Conservation (phyloP, 2,888 invertebrate genomes). For the Helleia helle region DNA sequence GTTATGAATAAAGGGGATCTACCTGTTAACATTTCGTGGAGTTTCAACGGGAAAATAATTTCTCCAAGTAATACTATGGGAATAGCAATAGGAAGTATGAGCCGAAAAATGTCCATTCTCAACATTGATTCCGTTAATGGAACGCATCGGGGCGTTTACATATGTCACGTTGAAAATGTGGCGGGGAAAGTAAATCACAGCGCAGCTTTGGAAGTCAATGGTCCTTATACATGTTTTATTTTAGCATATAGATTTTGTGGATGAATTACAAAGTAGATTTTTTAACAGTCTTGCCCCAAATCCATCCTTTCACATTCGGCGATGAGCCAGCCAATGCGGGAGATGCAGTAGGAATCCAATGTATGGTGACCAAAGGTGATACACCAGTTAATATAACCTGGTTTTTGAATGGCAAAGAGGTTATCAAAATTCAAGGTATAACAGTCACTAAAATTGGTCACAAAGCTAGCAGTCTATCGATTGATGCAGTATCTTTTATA, state of each 20-base stretch:
- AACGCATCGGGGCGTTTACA: constrained; percentile 82
- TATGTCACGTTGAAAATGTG: constrained; percentile 81
- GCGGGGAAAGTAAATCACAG: constrained; percentile 81
- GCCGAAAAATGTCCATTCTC: constrained; percentile 77
- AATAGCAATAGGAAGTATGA: constrained; percentile 74
- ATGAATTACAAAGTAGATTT: constrained; percentile 23
- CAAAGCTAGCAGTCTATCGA: constrained; percentile 79
- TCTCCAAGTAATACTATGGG: constrained; percentile 70
- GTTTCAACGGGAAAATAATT: constrained; percentile 68
- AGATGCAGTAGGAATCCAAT: constrained; percentile 82
- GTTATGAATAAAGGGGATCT: constrained; percentile 84
- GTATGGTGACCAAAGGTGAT: constrained; percentile 86
- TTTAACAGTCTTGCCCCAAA: constrained; percentile 80
- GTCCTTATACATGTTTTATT: constrained; percentile 60
- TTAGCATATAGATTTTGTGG: constrained; percentile 32
- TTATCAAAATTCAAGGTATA: constrained; percentile 68
- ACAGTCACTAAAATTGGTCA: constrained; percentile 75
- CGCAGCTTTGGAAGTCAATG: constrained; percentile 82
- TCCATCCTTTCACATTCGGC: constrained; percentile 84
- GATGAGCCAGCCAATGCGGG: constrained; percentile 85
- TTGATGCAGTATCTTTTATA: constrained; percentile 81
- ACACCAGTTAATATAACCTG: constrained; percentile 84
- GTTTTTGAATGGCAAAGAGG: constrained; percentile 79
- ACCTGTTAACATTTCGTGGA: constrained; percentile 84
- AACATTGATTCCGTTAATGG: constrained; percentile 80